Evolutionary conservation across 2,797 vertebrate genomes (phyloP), one percentile per base, ranked within the genome.

Genomic region (Alcedo quadribrachys): DNA sequence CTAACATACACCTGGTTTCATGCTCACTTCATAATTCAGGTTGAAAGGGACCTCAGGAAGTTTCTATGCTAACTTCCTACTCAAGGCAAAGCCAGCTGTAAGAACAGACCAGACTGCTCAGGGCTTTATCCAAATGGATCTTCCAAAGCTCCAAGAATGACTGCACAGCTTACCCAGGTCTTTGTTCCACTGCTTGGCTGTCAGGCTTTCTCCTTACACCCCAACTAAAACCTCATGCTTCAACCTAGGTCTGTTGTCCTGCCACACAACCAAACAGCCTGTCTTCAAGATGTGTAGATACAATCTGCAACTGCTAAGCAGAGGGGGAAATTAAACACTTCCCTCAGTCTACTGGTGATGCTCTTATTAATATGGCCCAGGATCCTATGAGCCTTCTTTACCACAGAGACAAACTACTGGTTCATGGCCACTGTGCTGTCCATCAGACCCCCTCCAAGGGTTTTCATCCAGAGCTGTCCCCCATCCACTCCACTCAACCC

Each of bases 251-350:
- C 30, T 45, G 17, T 18, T 62, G 43, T 17, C 32, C 54, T 42
- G 32, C 6, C 60, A 71, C 55, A 78, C 6, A 35, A 30, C 19
- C 8, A 4, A 62, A 21, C 24, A 76, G 20, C 13, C 28, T 58
- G 27, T 20, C 20, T 78, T 15, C 27, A n/a, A 6, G 12, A 15
- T 50, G 50, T 48, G 33, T 8, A 43, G 28, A 50, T 5, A 6
- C 0, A 1, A 13, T 28, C 42, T 71, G 17, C 0, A 0, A 71
- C n/a, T 5, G 9, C 46, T 10, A 28, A 60, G 46, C 2, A 65
- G 8, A 73, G 4, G 45, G 3, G 12, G 21, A 8, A 51, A 27
- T 27, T 50, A 50, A 68, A 13, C 17, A 7, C 46, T 40, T 35
- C 25, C 21, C 3, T 50, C n/a, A 11, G 17, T 6, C 53, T 70